Base-by-base conservation (phyloP, 2,888 invertebrate genomes). In the Frankliniella fusca region DNA sequence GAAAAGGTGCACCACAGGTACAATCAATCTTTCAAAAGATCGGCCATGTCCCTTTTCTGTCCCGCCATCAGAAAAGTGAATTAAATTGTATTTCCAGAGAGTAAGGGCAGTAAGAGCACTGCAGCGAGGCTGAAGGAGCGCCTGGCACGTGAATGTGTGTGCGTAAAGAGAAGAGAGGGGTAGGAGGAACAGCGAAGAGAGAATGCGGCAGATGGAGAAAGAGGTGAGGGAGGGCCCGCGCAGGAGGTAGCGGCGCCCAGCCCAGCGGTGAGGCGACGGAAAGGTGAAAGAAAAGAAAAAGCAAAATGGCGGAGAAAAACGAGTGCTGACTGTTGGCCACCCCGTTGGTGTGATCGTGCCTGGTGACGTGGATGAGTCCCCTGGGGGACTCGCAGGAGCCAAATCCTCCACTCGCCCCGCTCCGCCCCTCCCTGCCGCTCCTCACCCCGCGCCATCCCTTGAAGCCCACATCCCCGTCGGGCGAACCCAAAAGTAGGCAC, bases 311-410 rank as follows among this genome's bases (percentile, higher is more conserved):
- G 15, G 54, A 54, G 54, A 54, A 54, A 54, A 54, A 20, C 20
- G 20, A 54, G 54, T 54, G 54, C 18, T 54, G 54, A 54, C 54
- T 54, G 54, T 54, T 15, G 54, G 54, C 54, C 54, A 54, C 54
- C 54, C 20, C 54, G 54, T 38, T 38, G 38, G 38, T 38, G 38
- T 38, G 54, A 54, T 54, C 54, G 54, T 54, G 54, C 70, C 23
- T n/a, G 70, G 70, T 76, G 70, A 76, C 70, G 70, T 76, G 70
- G 70, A 76, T 76, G 61, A 76, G 70, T 27, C 70, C 70, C 70
- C 23, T 27, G 70, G 54, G 27, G 70, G 70, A 76, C 70, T 2
- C 38, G 38, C 38, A 3, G 38, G 38, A 38, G 38, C 38, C 38
- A 38, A 38, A 38, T 38, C 38, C 38, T 38, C 38, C 54, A 11